Evolutionary conservation across 1,140 invertebrate species (phyloP).

Genomic region (Scaptomyza montana): DNA sequence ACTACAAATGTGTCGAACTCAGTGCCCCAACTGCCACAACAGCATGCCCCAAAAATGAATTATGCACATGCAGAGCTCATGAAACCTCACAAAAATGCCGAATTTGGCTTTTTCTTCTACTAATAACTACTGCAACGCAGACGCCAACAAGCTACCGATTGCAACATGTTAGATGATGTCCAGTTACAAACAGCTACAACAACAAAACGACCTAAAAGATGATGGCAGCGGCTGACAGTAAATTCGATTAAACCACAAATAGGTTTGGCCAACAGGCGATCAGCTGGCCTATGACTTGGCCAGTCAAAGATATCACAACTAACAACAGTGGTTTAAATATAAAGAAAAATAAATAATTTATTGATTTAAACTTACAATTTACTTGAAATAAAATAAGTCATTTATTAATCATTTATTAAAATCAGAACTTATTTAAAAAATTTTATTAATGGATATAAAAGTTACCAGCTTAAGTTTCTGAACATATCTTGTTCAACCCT

Average conservation of each 20-base stretch:
- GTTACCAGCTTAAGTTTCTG: no score
- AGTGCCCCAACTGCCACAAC: constrained; percentile 7
- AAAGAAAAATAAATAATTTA: no score
- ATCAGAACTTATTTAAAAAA: no score
- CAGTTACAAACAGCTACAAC: constrained; percentile 9
- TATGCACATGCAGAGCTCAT: constrained; percentile 54
- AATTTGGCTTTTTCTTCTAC: constrained; percentile 67
- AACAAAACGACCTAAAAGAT: constrained; percentile 3
- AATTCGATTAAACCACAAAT: constrained; percentile 81
- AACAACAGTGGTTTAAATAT: constrained; percentile 39
- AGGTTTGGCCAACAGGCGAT: constrained; percentile 70
- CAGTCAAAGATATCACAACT: constrained; percentile 22
- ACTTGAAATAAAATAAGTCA: no score
- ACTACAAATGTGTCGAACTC: constrained; percentile 24
- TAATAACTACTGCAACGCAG: constrained; percentile 62
- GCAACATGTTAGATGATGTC: constrained; percentile 70
- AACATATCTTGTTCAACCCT: no score
- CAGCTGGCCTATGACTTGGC: constrained; percentile 66
- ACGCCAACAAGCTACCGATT: constrained; percentile 39
- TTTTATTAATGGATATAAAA: no score
- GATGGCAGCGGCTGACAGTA: constrained; percentile 71
- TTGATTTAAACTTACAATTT: no score
- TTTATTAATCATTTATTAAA: no score
- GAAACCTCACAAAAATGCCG: constrained; percentile 67
- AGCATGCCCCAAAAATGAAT: constrained; percentile 59